These are phyloP conservation scores for Coilia nasus DNA, from an alignment of 2,797 vertebrate genomes.

Conservation along the genomic window DNA sequence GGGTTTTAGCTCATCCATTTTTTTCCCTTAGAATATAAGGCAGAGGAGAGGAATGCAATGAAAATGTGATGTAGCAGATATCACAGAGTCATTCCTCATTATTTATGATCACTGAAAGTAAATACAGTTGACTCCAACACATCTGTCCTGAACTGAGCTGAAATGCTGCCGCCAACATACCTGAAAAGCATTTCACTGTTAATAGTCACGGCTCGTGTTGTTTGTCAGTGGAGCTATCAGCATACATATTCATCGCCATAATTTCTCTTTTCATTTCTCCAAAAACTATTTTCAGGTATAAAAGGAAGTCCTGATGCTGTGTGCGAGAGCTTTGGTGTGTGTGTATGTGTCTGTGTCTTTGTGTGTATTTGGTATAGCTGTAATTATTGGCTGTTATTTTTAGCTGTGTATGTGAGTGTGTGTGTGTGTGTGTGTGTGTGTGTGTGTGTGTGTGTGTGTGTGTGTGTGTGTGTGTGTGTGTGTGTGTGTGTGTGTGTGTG, in stretches of 20 bases:
- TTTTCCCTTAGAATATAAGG: neutral
- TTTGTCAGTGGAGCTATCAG: neutral
- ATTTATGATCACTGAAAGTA: neutral
- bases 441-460: no score
- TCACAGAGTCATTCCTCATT: neutral
- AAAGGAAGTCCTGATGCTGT: neutral
- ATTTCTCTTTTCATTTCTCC: neutral
- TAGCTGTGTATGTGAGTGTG: neutral
- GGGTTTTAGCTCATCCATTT: neutral
- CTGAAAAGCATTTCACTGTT: neutral
- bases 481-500: neutral
- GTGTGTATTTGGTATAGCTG: neutral
- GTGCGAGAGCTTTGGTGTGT: neutral
- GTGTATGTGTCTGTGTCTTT: neutral
- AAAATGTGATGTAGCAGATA: neutral
- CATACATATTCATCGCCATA: neutral
- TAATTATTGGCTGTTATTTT: conserved; percentile 4
- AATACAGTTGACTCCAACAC: neutral
- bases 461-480: neutral
- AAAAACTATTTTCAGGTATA: neutral
- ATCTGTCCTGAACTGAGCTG: neutral
- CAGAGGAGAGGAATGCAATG: neutral
- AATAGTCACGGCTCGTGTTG: neutral
- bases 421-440: no score
- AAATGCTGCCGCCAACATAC: neutral